Base-by-base conservation (phyloP, 2,113 vertebrate species). In the Larimichthys polyactis region DNA sequence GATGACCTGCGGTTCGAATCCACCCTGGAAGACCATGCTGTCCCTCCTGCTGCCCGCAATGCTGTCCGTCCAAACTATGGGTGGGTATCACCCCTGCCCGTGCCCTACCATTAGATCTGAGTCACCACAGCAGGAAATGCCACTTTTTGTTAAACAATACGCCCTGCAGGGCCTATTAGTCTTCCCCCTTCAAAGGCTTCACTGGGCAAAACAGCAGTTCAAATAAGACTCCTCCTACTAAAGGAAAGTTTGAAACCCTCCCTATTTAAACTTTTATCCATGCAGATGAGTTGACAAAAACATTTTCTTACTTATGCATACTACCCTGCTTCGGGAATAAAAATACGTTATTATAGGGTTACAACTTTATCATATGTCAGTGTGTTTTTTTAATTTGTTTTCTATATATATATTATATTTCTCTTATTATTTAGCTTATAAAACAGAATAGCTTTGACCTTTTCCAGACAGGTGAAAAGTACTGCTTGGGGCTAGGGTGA, bases 11-110 rank as follows among this genome's bases (percentile, higher is more conserved):
- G 27, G 71, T 85, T 87, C 48, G 52, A 79, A 75, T 87, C 79
- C 72, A 74, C 66, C 71, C 66, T 32, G 46, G 75, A 87, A 77
- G 79, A 91, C 58, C 81, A 94, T 95, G 94, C 87, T 93, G 79
- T 65, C 86, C 80, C 83, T 95, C 83, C 92, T 95, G 90, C 87
- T 95, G 86, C 67, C 79, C 11, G 27, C 79, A 8, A 88, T 95
- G 88, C 88, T 95, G 83, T 89, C 90, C 29, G 46, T 93, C 64
- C 91, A 89, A 67, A 78, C 91, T 65, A 80, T 86, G 78, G 94
- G 95, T 95, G 87, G 85, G 94, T 95, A 83, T 81, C 48, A 1
- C 74, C 40, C 40, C 51, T 66, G 44, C 24, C 44, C 51, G 3
- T 83, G 75, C 72, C 81, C 89, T 71, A 20, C 78, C 71, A 58